These are phyloP conservation scores for Drosophila watanabei DNA, from an alignment of 1,140 invertebrate species.

Conservation along the genomic window DNA sequence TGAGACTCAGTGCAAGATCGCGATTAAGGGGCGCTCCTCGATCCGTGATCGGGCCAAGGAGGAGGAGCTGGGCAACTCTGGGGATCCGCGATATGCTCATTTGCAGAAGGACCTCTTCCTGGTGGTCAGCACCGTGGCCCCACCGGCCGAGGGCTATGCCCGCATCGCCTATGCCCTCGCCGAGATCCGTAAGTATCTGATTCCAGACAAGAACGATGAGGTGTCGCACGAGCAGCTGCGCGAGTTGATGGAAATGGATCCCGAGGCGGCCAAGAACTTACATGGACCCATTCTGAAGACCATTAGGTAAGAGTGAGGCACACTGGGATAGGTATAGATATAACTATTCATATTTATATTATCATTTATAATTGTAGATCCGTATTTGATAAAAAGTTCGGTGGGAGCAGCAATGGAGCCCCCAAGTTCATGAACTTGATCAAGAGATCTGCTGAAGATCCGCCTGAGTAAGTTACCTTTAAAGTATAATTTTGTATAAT, in stretches of 20 bases:
- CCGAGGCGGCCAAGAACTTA: not conserved
- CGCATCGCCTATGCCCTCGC: constrained; percentile 93
- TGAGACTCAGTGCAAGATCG: constrained; percentile 92
- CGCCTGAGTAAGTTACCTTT: constrained; percentile 81
- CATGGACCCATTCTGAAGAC: constrained; percentile 63
- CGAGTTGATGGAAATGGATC: too few relatives aligned
- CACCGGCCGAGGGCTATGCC: constrained; percentile 94
- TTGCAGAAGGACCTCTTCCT: constrained; percentile 86
- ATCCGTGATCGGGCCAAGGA: constrained; percentile 96
- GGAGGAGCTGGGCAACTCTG: constrained; percentile 92
- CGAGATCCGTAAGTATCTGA: constrained; percentile 91
- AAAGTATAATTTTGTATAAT: too few relatives aligned
- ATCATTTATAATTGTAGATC: constrained; percentile 31
- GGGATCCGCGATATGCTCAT: constrained; percentile 95
- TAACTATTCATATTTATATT: not conserved
- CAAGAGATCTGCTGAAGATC: constrained; percentile 68
- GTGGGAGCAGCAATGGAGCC: constrained; percentile 47
- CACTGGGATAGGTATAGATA: too few relatives aligned
- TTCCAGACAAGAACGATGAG: constrained; percentile 87
- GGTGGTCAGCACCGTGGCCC: constrained; percentile 93
- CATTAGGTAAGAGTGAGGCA: constrained; percentile 45
- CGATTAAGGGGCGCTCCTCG: constrained; percentile 94
- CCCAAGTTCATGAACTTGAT: constrained; percentile 41
- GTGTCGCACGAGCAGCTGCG: too few relatives aligned
- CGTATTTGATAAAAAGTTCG: constrained; percentile 73